Percentiles rank a stretch among this genome's conserved stretches.
phyloP scores from a whole-genome alignment of 2,113 vertebrate genomes.

The Meles meles region DNA sequence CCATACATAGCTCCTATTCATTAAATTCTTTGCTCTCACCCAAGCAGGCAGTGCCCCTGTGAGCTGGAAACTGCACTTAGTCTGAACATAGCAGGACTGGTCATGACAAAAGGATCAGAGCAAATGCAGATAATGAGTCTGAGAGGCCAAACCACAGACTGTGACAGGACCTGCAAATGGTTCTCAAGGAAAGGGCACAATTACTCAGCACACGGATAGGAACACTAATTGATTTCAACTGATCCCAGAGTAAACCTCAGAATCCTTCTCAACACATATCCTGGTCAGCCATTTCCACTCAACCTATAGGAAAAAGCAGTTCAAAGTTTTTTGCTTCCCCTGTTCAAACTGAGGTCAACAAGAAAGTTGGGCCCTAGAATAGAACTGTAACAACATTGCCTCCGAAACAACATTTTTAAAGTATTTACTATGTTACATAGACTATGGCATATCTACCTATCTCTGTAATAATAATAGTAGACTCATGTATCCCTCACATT shows the following conservation, averaged over 20 bases:
- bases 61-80: neutral
- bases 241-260: neutral
- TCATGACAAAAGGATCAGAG: constrained; percentile 25
- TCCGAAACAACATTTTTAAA: neutral
- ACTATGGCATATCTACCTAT: neutral
- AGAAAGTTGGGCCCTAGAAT: neutral
- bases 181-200: neutral
- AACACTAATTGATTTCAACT: neutral
- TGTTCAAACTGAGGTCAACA: neutral
- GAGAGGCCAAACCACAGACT: neutral
- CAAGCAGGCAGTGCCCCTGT: neutral
- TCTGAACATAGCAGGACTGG: neutral
- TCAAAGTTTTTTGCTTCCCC: neutral
- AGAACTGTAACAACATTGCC: neutral
- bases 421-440: neutral
- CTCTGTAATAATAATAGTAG: neutral
- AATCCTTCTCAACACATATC: neutral
- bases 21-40: constrained; percentile 31
- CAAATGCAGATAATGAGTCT: neutral
- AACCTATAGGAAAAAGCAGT: neutral
- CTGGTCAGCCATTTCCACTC: neutral
- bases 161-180: neutral
- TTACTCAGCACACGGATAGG: neutral
- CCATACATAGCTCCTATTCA: constrained; percentile 26
- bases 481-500: neutral